phyloP scores from a whole-genome alignment of 2,113 vertebrate species.

The Pavo muticus region DNA sequence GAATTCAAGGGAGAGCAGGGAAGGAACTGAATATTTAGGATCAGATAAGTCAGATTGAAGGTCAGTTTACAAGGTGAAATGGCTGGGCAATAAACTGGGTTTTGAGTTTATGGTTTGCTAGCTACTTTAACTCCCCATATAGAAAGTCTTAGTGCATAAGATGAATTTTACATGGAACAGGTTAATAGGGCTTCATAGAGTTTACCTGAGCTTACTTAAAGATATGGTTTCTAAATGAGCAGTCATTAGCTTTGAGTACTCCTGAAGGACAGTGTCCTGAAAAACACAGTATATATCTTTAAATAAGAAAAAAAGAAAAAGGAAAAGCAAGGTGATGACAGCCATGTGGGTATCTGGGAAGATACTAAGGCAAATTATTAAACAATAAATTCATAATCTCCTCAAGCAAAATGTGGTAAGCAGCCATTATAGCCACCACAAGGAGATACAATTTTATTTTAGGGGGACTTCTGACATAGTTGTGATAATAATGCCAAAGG shows the following conservation, averaged over 20 bases:
- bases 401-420: not conserved
- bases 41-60: not conserved
- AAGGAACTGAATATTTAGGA: not conserved
- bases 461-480: not conserved
- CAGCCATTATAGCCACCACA: not conserved
- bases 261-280: not conserved
- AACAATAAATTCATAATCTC: not conserved
- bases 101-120: not conserved
- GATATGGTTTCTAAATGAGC: not conserved
- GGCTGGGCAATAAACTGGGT: not conserved
- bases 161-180: not conserved
- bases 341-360: not conserved
- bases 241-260: slow-evolving; percentile 21
- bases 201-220: not conserved
- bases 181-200: not conserved
- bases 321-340: not conserved
- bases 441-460: not conserved
- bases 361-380: not conserved
- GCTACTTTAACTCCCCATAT: not conserved
- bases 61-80: slow-evolving; percentile 30
- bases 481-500: not conserved
- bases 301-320: not conserved
- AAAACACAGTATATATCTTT: not conserved
- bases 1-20: not conserved
- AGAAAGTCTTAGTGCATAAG: not conserved